These are phyloP conservation scores for Hirundichthys speculiger DNA, from an alignment of 2,113 vertebrate genomes.

Conservation along the genomic window DNA sequence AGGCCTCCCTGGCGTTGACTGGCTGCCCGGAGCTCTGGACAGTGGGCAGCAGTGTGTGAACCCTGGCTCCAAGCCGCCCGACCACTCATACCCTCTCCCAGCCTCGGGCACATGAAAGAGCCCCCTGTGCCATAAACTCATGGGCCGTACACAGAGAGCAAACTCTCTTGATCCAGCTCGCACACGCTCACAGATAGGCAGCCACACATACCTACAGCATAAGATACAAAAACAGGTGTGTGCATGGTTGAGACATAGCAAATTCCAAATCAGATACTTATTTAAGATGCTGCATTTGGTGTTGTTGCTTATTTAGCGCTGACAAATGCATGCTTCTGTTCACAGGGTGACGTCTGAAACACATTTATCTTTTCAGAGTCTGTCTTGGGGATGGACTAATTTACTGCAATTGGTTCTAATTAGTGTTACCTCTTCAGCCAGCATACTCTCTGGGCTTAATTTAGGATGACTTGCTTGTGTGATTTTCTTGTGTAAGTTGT, in stretches of 20 bases:
- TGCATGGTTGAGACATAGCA: constrained; percentile 24
- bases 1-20: constrained; percentile 83
- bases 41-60: constrained; percentile 82
- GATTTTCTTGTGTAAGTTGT: constrained; percentile 35
- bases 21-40: constrained; percentile 81
- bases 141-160: constrained; percentile 67
- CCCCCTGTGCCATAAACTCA: constrained; percentile 82
- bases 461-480: constrained; percentile 58
- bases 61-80: constrained; percentile 80
- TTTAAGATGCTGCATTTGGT: constrained; percentile 44
- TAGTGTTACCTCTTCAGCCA: constrained; percentile 70
- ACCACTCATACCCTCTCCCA: constrained; percentile 85
- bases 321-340: constrained; percentile 40
- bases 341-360: constrained; percentile 45
- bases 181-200: constrained; percentile 22
- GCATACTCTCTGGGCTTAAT: constrained; percentile 57
- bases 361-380: constrained; percentile 50
- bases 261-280: constrained; percentile 42
- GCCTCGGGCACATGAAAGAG: constrained; percentile 82
- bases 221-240: constrained; percentile 35
- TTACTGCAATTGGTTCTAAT: constrained; percentile 73
- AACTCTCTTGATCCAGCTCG: constrained; percentile 45
- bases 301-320: constrained; percentile 30
- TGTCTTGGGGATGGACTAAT: constrained; percentile 58
- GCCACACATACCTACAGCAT: constrained; percentile 19